Percentiles rank a stretch among this genome's conserved stretches.
phyloP scores from a whole-genome alignment of 2,113 vertebrate genomes.

The Phalacrocorax brasilianus region DNA sequence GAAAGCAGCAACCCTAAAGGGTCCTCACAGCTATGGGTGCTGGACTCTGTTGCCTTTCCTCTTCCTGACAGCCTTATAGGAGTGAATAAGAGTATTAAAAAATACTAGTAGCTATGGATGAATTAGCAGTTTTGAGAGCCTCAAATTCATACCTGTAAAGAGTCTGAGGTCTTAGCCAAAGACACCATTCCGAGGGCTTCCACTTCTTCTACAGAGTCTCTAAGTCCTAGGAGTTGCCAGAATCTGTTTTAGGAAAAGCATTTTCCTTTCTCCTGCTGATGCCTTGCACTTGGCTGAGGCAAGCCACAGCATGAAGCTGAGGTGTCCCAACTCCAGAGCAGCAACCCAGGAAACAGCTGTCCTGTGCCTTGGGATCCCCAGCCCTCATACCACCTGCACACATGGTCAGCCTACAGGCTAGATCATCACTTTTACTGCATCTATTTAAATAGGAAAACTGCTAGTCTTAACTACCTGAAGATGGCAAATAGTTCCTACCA shows the following conservation, averaged over 20 bases:
- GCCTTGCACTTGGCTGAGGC: background rate
- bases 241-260: background rate
- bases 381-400: background rate
- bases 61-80: background rate
- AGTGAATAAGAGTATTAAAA: background rate
- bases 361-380: fast-evolving
- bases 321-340: fast-evolving
- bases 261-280: background rate
- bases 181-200: background rate
- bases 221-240: background rate
- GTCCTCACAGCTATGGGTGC: background rate
- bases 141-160: background rate
- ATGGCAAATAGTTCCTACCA: background rate
- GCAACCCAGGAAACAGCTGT: background rate
- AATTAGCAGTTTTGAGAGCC: background rate
- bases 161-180: background rate
- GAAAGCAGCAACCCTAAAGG: background rate
- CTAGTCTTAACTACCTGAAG: background rate
- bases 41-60: background rate
- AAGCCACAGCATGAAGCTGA: background rate
- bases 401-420: background rate
- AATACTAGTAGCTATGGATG: background rate
- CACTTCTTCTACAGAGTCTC: background rate
- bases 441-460: background rate
- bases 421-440: background rate